A percentile compares a stretch with the other conserved stretches of the same genome.
phyloP scores from a whole-genome alignment of 2,113 vertebrate genomes.

The Pongo pygmaeus region DNA sequence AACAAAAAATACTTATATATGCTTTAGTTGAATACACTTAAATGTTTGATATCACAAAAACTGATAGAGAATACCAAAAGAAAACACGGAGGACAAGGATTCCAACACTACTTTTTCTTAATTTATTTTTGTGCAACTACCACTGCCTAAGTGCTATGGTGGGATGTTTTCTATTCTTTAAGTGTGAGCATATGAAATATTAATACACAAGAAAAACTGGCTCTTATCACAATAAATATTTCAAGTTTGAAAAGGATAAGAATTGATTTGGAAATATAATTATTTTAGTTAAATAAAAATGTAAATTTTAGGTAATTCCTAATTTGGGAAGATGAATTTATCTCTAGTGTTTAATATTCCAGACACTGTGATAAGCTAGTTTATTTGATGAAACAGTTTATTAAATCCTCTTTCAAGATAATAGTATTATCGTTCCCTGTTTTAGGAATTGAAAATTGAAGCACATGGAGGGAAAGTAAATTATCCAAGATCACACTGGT shows the following conservation, averaged over 20 bases:
- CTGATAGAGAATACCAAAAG: background rate
- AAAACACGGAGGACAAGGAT: background rate
- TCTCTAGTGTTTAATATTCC: slow-evolving; percentile 9
- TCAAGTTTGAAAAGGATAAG: background rate
- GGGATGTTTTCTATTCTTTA: background rate
- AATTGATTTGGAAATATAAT: background rate
- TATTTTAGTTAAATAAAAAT: background rate
- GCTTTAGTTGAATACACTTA: background rate
- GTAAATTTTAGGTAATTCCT: background rate
- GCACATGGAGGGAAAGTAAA: background rate
- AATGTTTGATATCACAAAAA: background rate
- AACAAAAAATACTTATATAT: background rate
- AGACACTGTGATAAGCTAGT: background rate
- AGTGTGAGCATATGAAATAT: background rate
- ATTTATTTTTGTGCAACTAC: fast-evolving
- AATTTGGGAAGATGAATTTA: background rate
- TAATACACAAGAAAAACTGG: background rate
- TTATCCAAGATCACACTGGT: background rate
- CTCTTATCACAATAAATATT: background rate
- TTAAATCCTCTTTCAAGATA: background rate
- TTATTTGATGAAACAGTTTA: slow-evolving; percentile 1
- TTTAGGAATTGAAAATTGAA: slow-evolving; percentile 39
- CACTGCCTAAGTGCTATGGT: background rate
- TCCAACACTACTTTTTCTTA: background rate
- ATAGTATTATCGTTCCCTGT: background rate